Evolutionary conservation across 2,113 vertebrate genomes (phyloP).

Genomic region (Elachura formosa): DNA sequence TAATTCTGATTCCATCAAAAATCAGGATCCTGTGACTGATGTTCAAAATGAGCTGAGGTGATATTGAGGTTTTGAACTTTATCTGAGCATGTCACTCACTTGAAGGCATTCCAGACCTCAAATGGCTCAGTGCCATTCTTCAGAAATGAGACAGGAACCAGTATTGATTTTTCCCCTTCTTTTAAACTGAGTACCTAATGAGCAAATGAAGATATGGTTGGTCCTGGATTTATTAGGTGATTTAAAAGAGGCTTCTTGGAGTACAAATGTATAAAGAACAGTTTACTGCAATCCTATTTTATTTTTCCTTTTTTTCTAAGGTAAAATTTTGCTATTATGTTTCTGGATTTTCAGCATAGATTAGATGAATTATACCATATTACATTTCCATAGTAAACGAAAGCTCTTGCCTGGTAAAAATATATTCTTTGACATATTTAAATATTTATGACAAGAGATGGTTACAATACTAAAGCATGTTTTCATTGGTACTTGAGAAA

Average conservation of each 20-base stretch:
- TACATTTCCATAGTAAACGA: not conserved
- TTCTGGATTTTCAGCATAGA: not conserved
- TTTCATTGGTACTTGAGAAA: conserved; percentile 64
- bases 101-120: conserved; percentile 55
- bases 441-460: conserved; percentile 2
- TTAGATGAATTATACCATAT: not conserved
- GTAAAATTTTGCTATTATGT: not conserved
- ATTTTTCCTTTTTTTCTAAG: not conserved
- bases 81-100: conserved; percentile 59
- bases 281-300: not conserved
- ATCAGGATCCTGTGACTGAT: conserved; percentile 56
- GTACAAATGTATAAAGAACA: not conserved
- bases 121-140: conserved; percentile 55
- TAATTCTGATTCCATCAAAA: conserved; percentile 54
- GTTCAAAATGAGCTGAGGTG: conserved; percentile 60
- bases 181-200: conserved; percentile 55
- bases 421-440: not conserved
- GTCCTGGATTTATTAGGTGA: conserved; percentile 22
- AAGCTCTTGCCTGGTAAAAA: conserved; percentile 7
- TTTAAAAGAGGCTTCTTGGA: not conserved
- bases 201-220: conserved; percentile 50
- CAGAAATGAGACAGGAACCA: conserved; percentile 48
- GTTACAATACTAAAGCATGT: conserved; percentile 19
- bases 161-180: conserved; percentile 53
- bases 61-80: conserved; percentile 67